Base-by-base conservation (phyloP, 1,140 invertebrate species). In the Sitophilus oryzae region DNA sequence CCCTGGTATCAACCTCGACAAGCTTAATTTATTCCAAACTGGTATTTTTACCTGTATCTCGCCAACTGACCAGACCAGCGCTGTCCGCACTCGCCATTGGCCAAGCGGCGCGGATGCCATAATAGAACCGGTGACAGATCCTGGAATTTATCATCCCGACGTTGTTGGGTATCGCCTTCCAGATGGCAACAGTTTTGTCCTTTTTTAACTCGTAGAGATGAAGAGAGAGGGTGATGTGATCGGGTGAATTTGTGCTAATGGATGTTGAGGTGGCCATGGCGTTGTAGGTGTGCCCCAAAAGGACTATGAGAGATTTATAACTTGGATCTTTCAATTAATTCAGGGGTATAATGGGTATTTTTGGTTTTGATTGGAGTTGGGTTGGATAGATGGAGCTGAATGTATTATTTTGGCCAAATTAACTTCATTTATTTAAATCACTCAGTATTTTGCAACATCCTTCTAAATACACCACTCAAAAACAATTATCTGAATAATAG, bases 181-280 rank as follows among this genome's bases (percentile, higher is more conserved):
- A 11, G n/a, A n/a, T n/a, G n/a, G n/a, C n/a, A n/a, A n/a, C n/a
- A n/a, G n/a, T n/a, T n/a, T n/a, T n/a, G n/a, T n/a, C n/a, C n/a
- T n/a, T n/a, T n/a, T n/a, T n/a, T n/a, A n/a, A n/a, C n/a, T n/a
- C n/a, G n/a, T n/a, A n/a, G n/a, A n/a, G n/a, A n/a, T n/a, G n/a
- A n/a, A n/a, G n/a, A n/a, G n/a, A n/a, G n/a, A n/a, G n/a, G n/a
- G n/a, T n/a, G n/a, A n/a, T n/a, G n/a, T n/a, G n/a, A n/a, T n/a
- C n/a, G n/a, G n/a, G n/a, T n/a, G n/a, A n/a, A n/a, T n/a, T n/a
- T n/a, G n/a, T n/a, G n/a, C n/a, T n/a, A n/a, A n/a, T n/a, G n/a
- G 36, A 16, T 1, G 14, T 30, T 5, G 30, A 46, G 44, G 44
- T 46, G 15, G 44, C 44, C 44, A 46, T 46, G 21, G 16, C 44